phyloP scores from a whole-genome alignment of 1,140 invertebrate species.

The Philopotamus ludificatus region DNA sequence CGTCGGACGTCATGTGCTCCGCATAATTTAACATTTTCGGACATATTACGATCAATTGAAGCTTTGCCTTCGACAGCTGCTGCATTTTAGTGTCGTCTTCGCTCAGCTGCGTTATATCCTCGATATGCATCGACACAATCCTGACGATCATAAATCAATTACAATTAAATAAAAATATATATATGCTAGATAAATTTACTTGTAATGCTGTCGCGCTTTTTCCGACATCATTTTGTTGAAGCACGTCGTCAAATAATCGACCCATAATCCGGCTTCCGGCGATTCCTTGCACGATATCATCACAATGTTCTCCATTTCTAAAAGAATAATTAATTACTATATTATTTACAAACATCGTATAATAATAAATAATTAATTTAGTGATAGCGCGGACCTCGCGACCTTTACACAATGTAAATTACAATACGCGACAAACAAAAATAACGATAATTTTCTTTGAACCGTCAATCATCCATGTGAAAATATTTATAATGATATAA shows the following conservation, averaged over 20 bases:
- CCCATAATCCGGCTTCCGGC: conserved; percentile 72
- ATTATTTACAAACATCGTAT: background rate
- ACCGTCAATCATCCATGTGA: too few relatives aligned
- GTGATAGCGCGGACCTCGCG: too few relatives aligned
- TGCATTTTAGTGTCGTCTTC: conserved; percentile 58
- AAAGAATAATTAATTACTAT: too few relatives aligned
- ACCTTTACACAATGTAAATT: too few relatives aligned
- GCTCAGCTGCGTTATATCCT: conserved; percentile 63
- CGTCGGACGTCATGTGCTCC: conserved; percentile 56
- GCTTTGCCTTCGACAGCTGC: conserved; percentile 62
- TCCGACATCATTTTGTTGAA: conserved; percentile 81
- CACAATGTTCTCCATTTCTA: conserved; percentile 75
- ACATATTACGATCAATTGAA: conserved; percentile 78
- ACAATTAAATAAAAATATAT: conserved; percentile 2
- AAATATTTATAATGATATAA: too few relatives aligned
- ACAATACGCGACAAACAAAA: too few relatives aligned
- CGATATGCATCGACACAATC: conserved; percentile 69
- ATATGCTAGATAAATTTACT: conserved; percentile 54
- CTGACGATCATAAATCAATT: conserved; percentile 52
- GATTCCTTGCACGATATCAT: conserved; percentile 75
- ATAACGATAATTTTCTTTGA: too few relatives aligned
- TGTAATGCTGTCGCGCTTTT: conserved; percentile 69
- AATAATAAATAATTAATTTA: conserved; percentile 6
- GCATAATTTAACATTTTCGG: conserved; percentile 68
- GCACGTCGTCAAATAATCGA: conserved; percentile 75